phyloP scores from a whole-genome alignment of 2,113 vertebrate genomes.

The Anhinga anhinga region DNA sequence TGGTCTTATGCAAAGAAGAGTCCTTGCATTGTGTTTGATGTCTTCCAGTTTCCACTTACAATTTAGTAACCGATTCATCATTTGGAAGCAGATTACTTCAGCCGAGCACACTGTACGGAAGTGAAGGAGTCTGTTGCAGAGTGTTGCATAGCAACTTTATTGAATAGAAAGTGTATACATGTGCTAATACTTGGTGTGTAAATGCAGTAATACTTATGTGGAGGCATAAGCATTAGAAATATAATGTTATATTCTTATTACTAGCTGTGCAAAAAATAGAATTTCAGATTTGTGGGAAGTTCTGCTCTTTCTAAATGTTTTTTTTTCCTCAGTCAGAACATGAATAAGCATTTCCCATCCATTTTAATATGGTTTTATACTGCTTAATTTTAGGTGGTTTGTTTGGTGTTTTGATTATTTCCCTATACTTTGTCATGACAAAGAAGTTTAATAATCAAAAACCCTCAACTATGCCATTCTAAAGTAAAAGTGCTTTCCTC shows the following conservation, averaged over 20 bases:
- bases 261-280: background rate
- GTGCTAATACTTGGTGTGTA: background rate
- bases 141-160: conserved; percentile 36
- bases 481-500: background rate
- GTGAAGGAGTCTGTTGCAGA: background rate
- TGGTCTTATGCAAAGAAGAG: background rate
- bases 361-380: background rate
- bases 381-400: background rate
- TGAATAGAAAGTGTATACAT: background rate
- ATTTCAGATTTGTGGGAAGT: background rate
- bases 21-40: background rate
- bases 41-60: background rate
- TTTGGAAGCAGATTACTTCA: conserved; percentile 33
- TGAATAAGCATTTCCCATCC: background rate
- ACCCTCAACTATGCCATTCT: background rate
- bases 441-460: background rate
- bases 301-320: background rate
- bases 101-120: background rate
- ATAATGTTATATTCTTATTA: background rate
- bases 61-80: conserved; percentile 20
- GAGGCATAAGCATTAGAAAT: background rate
- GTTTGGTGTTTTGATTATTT: background rate
- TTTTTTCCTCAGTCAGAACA: background rate
- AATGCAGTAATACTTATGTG: background rate
- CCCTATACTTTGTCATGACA: background rate